Conservation (phyloP, 2,888 invertebrate species). For the Zelleria hepariella region DNA sequence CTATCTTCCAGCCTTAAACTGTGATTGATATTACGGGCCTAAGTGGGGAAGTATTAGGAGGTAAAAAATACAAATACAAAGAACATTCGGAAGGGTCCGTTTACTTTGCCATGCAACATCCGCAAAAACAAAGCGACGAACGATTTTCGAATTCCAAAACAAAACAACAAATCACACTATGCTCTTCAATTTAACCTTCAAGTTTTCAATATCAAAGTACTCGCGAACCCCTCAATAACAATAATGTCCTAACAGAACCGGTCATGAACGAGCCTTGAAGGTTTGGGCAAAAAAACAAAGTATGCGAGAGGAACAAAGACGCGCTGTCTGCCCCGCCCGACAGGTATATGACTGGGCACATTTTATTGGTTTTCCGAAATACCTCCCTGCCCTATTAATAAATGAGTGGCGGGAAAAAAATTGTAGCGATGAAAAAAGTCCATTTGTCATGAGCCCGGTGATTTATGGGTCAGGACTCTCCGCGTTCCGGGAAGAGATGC, state of each 20-base stretch:
- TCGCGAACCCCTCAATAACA: background rate
- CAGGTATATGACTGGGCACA: constrained; percentile 72
- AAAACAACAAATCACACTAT: background rate
- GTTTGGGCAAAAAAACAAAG: constrained; percentile 30
- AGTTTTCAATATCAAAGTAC: background rate
- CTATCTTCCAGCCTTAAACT: too few species aligned
- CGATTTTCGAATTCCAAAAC: background rate
- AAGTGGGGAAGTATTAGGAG: too few species aligned
- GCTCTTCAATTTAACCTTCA: background rate
- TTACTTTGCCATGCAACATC: too few species aligned
- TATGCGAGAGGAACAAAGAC: constrained; percentile 52
- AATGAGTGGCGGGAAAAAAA: constrained; percentile 68
- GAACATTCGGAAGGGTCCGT: too few species aligned
- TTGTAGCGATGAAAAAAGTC: constrained; percentile 44
- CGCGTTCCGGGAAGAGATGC: constrained; percentile 63
- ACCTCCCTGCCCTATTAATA: constrained; percentile 69
- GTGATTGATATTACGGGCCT: too few species aligned
- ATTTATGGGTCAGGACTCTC: constrained; percentile 66
- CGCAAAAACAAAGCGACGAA: background rate
- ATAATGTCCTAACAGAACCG: constrained; percentile 5
- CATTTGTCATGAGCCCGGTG: constrained; percentile 67
- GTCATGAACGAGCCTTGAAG: constrained; percentile 23
- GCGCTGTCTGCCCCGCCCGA: constrained; percentile 62
- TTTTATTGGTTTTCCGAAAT: constrained; percentile 73
- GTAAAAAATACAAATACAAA: too few species aligned